Evolutionary conservation across 2,888 invertebrate species (phyloP), one percentile per base, ranked within the genome.

Genomic region (Drosophila affinis): DNA sequence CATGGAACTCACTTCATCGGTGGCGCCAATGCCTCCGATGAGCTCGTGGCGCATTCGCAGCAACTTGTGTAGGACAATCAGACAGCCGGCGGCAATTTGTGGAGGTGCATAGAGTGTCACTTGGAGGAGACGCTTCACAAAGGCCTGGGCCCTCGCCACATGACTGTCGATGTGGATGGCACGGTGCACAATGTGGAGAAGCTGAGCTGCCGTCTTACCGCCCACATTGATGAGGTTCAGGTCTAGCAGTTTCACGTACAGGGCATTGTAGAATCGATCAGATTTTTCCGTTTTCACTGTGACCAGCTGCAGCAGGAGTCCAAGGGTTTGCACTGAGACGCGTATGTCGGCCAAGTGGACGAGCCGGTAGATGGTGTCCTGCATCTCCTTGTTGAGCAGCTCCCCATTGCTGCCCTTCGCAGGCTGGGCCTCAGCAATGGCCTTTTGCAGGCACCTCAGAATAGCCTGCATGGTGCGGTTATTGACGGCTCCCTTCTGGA

Each of bases 231-330:
- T 93, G 62, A 97, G 91, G 62, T 96, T 95, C 0, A 96, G 93
- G 91, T 97, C 97, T 0, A 96, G 91, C 63, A 99, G 91, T 90
- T 98, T 98, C 24, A 95, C 94, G 91, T 99, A 99, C 44, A 99
- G 94, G 0, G 98, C 96, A 69, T 95, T 94, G 92, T 98, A 99
- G 93, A 95, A 98, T 0, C 92, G 90, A 79, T 92, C 92, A 0
- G 91, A 84, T 61, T 92, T 91, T 56, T 90, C 91, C 0, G 90
- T 87, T 62, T 91, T 90, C 0, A 88, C 89, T 0, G 90, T 81
- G 17, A 92, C 81, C 52, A 91, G 46, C 60, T 92, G 91, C 18
- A 92, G 77, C 12, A 92, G 78, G 47, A 92, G 74, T 14, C 91
- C 91, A 12, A 93, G 74, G 0, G 92, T 91, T 81, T 94, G 94